These are phyloP conservation scores for human DNA, from an alignment of 2,113 vertebrate species.

Conservation along the genomic window GRCh38 chr18:79105501-79106000, in stretches of 20 bases:
- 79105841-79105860: constrained; percentile 82
- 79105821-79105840: constrained; percentile 82
- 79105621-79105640: constrained; percentile 50
- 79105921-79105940: constrained; percentile 82
- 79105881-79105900: constrained; percentile 84
- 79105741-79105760: constrained; percentile 86
- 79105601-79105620: constrained; percentile 78
- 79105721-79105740: constrained; percentile 83
- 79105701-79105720: constrained; percentile 84
- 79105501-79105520: constrained; percentile 42
- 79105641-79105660: constrained; percentile 80
- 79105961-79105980: not conserved
- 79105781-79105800: constrained; percentile 82
- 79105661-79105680: constrained; percentile 86
- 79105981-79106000: constrained; percentile 83
- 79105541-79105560: constrained; percentile 58
- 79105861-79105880: constrained; percentile 78
- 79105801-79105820: constrained; percentile 80
- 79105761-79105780: constrained; percentile 79
- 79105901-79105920: constrained; percentile 81
- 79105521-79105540: constrained; percentile 69
- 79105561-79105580: constrained; percentile 71
- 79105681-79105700: constrained; percentile 85
- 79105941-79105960: not conserved
- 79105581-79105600: constrained; percentile 77